Evolutionary conservation across 2,113 vertebrate genomes (phyloP).

Genomic region (Nibea coibor): DNA sequence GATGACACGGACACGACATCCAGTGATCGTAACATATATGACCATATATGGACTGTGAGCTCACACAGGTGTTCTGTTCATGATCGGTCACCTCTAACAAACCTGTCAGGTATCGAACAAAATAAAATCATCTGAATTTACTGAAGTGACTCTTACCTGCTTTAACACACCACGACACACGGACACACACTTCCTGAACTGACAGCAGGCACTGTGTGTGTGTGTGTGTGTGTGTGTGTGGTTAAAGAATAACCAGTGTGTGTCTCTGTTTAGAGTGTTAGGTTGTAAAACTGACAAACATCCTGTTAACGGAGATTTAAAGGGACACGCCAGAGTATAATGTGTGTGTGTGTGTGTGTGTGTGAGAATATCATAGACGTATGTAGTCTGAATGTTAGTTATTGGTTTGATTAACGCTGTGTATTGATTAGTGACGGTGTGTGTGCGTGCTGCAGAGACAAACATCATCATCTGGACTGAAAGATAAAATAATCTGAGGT

Average conservation of each 20-base stretch:
- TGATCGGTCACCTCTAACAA: too few species aligned
- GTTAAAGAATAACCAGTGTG: slow-evolving; percentile 60
- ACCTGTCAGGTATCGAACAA: too few species aligned
- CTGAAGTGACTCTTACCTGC: slow-evolving; percentile 43
- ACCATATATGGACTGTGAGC: too few species aligned
- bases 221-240: background rate
- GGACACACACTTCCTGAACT: background rate
- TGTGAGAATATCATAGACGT: background rate
- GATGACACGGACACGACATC: too few species aligned
- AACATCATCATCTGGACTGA: slow-evolving; percentile 24
- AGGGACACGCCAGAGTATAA: too few species aligned
- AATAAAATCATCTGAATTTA: too few species aligned
- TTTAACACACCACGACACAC: background rate
- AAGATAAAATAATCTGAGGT: background rate
- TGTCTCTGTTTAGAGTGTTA: slow-evolving; percentile 6
- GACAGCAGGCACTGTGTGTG: background rate
- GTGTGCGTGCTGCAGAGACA: too few species aligned
- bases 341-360: background rate
- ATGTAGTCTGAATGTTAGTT: background rate
- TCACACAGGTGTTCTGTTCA: too few species aligned
- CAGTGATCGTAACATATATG: too few species aligned
- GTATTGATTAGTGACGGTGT: too few species aligned
- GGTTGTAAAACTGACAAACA: slow-evolving; percentile 57
- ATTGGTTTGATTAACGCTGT: too few species aligned
- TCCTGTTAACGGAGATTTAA: background rate